Evolutionary conservation across 2,888 invertebrate genomes (phyloP), one percentile per base, ranked within the genome.

Genomic region (Melangyna quadrimaculata): DNA sequence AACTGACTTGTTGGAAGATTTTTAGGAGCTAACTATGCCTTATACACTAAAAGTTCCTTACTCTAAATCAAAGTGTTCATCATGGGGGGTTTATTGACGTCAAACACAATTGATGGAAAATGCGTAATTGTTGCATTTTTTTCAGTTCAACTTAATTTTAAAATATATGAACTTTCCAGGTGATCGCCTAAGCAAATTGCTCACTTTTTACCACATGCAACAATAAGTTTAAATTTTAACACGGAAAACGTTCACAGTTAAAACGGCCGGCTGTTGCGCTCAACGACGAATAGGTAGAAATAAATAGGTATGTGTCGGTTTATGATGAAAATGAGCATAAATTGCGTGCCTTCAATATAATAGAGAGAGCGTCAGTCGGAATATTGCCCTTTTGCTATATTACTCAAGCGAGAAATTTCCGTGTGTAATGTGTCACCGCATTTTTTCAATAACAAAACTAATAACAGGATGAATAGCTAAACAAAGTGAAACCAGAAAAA

Each of bases 371-470:
- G 72, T 55, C 67, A 75, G 53, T 73, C 22, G 14, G 59, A 24
- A 73, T 3, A 12, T 35, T 12, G 35, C 51, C 74, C 4, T 12
- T 1, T 1, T 12, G 24, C 70, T n/a, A n/a, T 83, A 59, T 86
- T 86, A 81, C 73, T 86, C 77, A 86, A 86, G 86, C 86, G 86
- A 81, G 63, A 86, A 86, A 81, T 77, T 81, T 73, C 40, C 86
- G 86, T 81, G 86, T 86, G 81, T 86, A 78, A 86, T 86, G 86
- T 86, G 81, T 86, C 86, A 51, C 86, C 81, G 86, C 81, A 81
- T 86, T 70, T 48, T 77, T 70, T 86, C 77, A 84, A 79, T 75
- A 75, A 75, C 57, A 45, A 22, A 69, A 63, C 71, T 80, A 80
- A 86, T 86, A 80, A 73, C 79, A 79, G 75, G 75, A 78, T 65